Percentiles rank a stretch among this genome's conserved stretches.
These are phyloP conservation scores for Acrocyrtus sp. DNA, from an alignment of 2,888 invertebrate species.

Conservation along the genomic window DNA sequence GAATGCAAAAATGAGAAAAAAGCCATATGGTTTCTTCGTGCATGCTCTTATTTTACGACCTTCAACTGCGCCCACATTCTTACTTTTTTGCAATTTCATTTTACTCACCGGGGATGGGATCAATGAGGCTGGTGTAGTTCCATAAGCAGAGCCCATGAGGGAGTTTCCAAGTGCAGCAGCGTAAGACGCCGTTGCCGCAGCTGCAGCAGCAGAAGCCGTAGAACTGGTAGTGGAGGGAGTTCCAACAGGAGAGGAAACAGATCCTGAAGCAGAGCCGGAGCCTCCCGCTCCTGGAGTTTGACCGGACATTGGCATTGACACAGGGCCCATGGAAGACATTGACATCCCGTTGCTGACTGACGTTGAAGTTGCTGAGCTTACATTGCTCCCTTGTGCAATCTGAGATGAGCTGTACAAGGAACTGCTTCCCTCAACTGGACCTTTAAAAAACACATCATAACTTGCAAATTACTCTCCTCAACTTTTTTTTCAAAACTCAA, in stretches of 20 bases:
- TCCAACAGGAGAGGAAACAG: conserved; percentile 44
- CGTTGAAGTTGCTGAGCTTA: conserved; percentile 38
- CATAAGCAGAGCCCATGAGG: conserved; percentile 62
- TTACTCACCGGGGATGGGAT: conserved; percentile 60
- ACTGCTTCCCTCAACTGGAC: conserved; percentile 45
- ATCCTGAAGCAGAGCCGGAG: conserved; percentile 26
- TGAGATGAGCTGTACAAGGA: conserved; percentile 43
- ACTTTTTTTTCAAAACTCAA: conserved; percentile 8
- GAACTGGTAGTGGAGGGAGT: conserved; percentile 30
- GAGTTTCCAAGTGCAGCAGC: conserved; percentile 62
- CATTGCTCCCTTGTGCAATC: conserved; percentile 29
- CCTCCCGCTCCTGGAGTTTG: conserved; percentile 31
- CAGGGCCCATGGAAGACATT: conserved; percentile 55
- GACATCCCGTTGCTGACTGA: conserved; percentile 34
- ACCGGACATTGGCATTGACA: conserved; percentile 44
- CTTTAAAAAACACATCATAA: neutral
- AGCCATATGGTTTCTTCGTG: neutral
- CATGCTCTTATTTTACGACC: no score
- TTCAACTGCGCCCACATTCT: no score
- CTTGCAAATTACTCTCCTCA: neutral
- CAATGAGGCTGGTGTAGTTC: conserved; percentile 58
- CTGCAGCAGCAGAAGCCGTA: conserved; percentile 46
- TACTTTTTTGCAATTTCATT: no score
- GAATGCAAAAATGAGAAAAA: neutral
- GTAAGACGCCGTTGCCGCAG: conserved; percentile 54